Evolutionary conservation across 2,113 vertebrate species (phyloP).

Genomic region (Natator depressus): DNA sequence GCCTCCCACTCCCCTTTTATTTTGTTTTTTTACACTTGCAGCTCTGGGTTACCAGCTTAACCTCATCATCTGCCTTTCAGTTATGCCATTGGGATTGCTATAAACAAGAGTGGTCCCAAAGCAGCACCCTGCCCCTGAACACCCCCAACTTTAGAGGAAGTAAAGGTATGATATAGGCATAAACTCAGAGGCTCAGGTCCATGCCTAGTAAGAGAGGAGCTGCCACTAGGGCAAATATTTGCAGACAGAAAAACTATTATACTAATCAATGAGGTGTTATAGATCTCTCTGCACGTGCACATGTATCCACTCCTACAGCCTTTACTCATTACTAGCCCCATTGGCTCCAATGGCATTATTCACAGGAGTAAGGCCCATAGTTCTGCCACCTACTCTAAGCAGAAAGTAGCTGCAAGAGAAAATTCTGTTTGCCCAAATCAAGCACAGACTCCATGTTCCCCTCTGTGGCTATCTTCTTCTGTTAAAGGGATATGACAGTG

Average conservation of each 20-base stretch:
- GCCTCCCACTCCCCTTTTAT: neutral
- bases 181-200: neutral
- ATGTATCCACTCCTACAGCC: neutral
- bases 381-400: neutral
- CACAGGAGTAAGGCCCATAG: neutral
- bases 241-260: neutral
- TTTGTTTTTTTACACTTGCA: conserved; percentile 15
- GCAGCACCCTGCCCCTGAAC: neutral
- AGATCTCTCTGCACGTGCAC: neutral
- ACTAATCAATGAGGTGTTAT: neutral
- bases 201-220: neutral
- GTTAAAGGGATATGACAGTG: neutral
- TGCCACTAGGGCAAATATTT: neutral
- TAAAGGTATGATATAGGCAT: neutral
- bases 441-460: neutral
- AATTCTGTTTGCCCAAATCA: neutral
- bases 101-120: neutral
- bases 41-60: neutral
- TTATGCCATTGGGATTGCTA: neutral
- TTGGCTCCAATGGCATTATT: neutral
- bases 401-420: neutral
- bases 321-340: neutral
- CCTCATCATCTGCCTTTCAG: neutral
- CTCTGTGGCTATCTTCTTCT: neutral
- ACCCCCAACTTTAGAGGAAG: neutral